Percentiles rank a stretch among this genome's conserved stretches.
phyloP scores from a whole-genome alignment of 2,113 vertebrate genomes.

The Henicopernis longicauda region DNA sequence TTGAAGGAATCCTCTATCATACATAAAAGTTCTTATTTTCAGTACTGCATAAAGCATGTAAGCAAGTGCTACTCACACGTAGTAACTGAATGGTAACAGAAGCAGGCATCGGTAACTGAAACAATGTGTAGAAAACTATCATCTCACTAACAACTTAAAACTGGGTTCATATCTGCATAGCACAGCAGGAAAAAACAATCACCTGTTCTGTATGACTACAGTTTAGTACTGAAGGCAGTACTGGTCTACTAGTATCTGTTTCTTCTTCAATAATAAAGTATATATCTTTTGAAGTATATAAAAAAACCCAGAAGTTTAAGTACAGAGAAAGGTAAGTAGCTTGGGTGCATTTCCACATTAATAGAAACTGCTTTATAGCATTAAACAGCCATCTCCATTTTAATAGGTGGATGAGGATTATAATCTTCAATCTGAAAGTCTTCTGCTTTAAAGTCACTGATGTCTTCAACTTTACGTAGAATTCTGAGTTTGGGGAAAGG shows the following conservation, averaged over 20 bases:
- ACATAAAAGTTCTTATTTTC: not conserved
- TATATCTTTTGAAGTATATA: not conserved
- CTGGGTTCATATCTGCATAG: not conserved
- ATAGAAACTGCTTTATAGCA: not conserved
- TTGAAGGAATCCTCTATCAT: not conserved
- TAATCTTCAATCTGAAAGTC: slow-evolving; percentile 92
- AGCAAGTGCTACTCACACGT: not conserved
- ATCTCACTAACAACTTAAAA: not conserved
- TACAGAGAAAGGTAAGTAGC: not conserved
- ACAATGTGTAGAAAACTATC: accelerated
- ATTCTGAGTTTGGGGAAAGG: slow-evolving; percentile 92
- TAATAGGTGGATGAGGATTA: slow-evolving; percentile 90
- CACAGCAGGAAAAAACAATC: not conserved
- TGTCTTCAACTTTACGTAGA: slow-evolving; percentile 81
- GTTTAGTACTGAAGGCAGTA: not conserved
- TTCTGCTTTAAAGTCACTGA: slow-evolving; percentile 85
- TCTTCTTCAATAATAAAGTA: not conserved
- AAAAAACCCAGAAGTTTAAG: not conserved
- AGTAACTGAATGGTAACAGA: not conserved
- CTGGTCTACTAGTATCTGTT: not conserved
- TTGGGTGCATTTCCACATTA: not conserved
- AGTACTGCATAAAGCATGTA: not conserved
- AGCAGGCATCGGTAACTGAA: not conserved
- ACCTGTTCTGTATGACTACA: not conserved
- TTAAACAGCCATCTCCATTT: slow-evolving; percentile 96